phyloP scores from a whole-genome alignment of 2,113 vertebrate species.

The Entelurus aequoreus region DNA sequence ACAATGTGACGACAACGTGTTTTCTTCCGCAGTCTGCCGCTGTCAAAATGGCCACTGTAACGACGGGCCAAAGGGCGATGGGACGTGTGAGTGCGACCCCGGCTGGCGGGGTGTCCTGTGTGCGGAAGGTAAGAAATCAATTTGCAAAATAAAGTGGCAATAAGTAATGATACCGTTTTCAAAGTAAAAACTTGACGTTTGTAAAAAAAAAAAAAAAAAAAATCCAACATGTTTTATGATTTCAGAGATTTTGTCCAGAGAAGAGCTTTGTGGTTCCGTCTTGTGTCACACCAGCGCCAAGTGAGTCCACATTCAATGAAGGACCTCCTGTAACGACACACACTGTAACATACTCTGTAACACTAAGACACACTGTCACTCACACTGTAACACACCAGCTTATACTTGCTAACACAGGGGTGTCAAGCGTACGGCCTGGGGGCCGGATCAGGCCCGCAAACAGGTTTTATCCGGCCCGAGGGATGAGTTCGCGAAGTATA shows the following conservation, averaged over 20 bases:
- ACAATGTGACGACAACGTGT: not conserved
- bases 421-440: too few species aligned
- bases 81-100: conserved; percentile 80
- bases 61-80: conserved; percentile 75
- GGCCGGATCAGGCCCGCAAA: too few species aligned
- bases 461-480: too few species aligned
- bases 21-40: conserved; percentile 66
- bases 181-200: not conserved
- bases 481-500: too few species aligned
- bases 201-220: too few species aligned
- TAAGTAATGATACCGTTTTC: not conserved
- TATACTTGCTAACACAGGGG: too few species aligned
- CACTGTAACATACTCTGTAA: too few species aligned
- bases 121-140: conserved; percentile 65
- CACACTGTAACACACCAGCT: too few species aligned
- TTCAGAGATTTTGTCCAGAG: conserved; percentile 76
- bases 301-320: conserved; percentile 65
- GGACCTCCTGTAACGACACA: too few species aligned
- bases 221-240: conserved; percentile 15
- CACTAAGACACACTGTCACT: too few species aligned
- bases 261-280: conserved; percentile 64
- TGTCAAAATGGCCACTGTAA: conserved; percentile 82
- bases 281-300: conserved; percentile 90
- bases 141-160: not conserved
- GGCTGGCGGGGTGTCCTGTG: conserved; percentile 86